These are phyloP conservation scores for Brachyistius frenatus DNA, from an alignment of 2,113 vertebrate species.

Conservation along the genomic window DNA sequence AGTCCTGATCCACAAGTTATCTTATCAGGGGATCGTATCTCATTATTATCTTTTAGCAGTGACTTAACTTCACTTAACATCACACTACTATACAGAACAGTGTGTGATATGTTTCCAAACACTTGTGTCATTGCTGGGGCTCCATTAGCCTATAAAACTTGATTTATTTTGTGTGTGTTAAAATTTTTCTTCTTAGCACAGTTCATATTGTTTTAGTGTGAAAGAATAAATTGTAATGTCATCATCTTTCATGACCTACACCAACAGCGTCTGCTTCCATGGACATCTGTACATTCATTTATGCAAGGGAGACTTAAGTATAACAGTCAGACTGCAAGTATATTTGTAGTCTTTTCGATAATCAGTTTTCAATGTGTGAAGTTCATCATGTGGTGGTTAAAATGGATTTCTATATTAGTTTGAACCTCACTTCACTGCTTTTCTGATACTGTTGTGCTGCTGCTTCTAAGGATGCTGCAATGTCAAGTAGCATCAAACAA, in stretches of 20 bases:
- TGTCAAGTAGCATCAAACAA: not conserved
- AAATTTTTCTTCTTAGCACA: not conserved
- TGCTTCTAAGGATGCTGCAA: not conserved
- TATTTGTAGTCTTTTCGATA: not conserved
- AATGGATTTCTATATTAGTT: not conserved
- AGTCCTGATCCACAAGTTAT: not conserved
- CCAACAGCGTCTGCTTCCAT: not conserved
- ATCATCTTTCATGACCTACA: not conserved
- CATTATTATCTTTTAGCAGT: conserved; percentile 12
- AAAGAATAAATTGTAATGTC: not conserved
- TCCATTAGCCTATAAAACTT: not conserved
- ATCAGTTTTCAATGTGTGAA: not conserved
- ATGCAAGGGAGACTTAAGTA: not conserved
- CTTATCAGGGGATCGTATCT: not conserved
- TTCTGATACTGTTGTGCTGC: not conserved
- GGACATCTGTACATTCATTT: too few species aligned
- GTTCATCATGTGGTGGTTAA: conserved; percentile 1
- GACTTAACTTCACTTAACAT: not conserved
- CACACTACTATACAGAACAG: not conserved
- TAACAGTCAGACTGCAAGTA: not conserved
- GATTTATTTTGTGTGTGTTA: not conserved
- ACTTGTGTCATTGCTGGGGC: not conserved
- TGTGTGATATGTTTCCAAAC: not conserved
- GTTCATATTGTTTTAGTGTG: conserved; percentile 8
- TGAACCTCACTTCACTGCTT: not conserved